Evolutionary conservation across 2,113 vertebrate genomes (phyloP), one percentile per base, ranked within the genome.

Genomic region (Bucco capensis): DNA sequence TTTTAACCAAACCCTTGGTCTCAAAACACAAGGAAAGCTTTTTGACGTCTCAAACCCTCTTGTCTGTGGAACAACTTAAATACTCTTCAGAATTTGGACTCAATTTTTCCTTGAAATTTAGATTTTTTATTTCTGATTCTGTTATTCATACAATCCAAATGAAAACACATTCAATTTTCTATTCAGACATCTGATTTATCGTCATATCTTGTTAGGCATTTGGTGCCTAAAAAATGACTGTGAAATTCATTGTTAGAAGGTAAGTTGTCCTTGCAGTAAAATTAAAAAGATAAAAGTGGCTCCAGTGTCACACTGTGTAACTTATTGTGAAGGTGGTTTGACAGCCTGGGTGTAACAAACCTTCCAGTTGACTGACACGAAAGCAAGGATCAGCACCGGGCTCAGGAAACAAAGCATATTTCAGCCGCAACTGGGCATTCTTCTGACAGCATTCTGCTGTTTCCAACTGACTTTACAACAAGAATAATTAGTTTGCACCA

Each of bases 371-470:
- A 56, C 47, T 86, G 60, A 57, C 66, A 57, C 11, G 47, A 86
- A 87, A 87, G 54, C 69, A 51, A 85, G 60, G 89, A 92, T 92
- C 86, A 89, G 67, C 54, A 33, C 3, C 1, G 80, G 84, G 71
- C 83, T 85, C 78, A 56, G 72, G 50, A 94, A 89, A 96, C 83
- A 90, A 95, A 95, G 74, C 78, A 42, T 30, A 60, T 89, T 92
- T 84, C 83, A 76, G 8, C 51, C 61, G 88, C 76, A 91, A 19
- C 33, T 33, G 65, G 70, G 58, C 42, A 0, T 60, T 84, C 1
- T 9, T 78, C 58, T 79, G 61, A 74, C 79, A 69, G 22, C 60
- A 27, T 79, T 46, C 85, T 7, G 2, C 40, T 35, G 44, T 58
- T 78, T 93, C 86, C 77, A 86, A 62, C 7, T 40, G 44, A 69